Base-by-base conservation (phyloP, 2,113 vertebrate genomes). In the Chlorodrepanis virens region DNA sequence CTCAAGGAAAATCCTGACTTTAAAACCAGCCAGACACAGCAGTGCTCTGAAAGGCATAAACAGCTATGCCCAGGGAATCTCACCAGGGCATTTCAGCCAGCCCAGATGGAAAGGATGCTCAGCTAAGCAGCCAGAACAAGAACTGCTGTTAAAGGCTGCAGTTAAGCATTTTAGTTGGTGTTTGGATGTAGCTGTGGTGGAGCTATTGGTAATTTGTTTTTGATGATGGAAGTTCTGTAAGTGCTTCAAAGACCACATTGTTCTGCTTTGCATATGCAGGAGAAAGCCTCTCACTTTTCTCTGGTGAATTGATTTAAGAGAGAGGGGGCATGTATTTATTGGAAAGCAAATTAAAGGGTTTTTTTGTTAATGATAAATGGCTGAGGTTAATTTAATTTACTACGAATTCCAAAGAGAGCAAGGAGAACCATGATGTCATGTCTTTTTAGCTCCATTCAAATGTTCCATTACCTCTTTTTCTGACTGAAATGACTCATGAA, bases 341-440 rank as follows among this genome's bases (percentile, higher is more conserved):
- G 85, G 45, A 86, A 94, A 93, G 68, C 35, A 83, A 88, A 84
- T 70, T 80, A 69, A 91, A 90, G 11, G 2, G 3, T 2, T 39
- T 89, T 90, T 83, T 87, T 77, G 75, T 90, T 86, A 75, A 86
- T 86, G 52, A n/a, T 83, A 89, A 89, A 75, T 90, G 79, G 64
- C 52, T 83, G 25, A 81, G 47, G 8, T 33, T 83, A 94, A 94
- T 95, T 89, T 56, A 60, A 52, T 94, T 96, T 81, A 57, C 89
- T 87, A 14, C 60, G 89, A 89, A 89, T 93, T 90, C 40, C 69
- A 90, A 90, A 86, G 50, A 86, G 83, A 74, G 60, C 68, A 93
- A 93, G 56, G 39, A 93, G 85, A 64, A 23, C 52, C 92, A 93
- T 93, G 76, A 93, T 89, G 68, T 95, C 82, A 83, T 83, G 85